Base-by-base conservation (phyloP, 2,113 vertebrate genomes). In the Cyanocitta stelleri region DNA sequence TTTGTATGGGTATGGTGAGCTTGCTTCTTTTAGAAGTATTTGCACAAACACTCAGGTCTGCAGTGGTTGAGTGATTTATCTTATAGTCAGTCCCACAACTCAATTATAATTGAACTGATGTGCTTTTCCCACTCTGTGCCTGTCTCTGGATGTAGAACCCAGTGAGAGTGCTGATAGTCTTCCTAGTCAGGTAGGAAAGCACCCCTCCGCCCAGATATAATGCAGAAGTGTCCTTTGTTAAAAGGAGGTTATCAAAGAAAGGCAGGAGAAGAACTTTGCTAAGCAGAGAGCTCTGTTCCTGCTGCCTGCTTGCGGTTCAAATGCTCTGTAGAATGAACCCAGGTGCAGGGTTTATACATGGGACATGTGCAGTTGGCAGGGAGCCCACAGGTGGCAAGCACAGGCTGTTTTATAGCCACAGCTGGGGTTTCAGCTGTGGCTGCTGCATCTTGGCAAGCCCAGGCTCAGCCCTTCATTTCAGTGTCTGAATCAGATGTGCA, bases 171-270 rank as follows among this genome's bases (percentile, higher is more conserved):
- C 14, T 68, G 7, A 11, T 44, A 14, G 8, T 24, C 63, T 54
- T 62, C 52, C 51, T 56, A n/a, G 80, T 35, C 3, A 29, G 11
- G 12, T 24, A 73, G 37, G n/a, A 79, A 30, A 54, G 7, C 2
- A 3, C 8, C 9, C 3, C 9, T 46, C 3, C 7, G 2, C 19
- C 12, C 2, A 2, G 18, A 81, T 46, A 1, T 15, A 43, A 49
- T 6, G 19, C 14, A 61, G 16, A 43, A 52, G 3, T 21, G 7
- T 27, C 3, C 5, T 49, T 33, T 46, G 12, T 61, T 85, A 5
- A 30, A 72, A 68, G 44, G 27, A 23, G 11, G 5, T 64, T 48
- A 26, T 26, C 32, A 58, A 44, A 51, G 16, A 35, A 74, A 63
- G 77, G 44, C 18, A 22, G n/a, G 20, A 80, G 16, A 64, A 48